phyloP scores from a whole-genome alignment of 2,888 invertebrate species.

The Platycheirus albimanus region DNA sequence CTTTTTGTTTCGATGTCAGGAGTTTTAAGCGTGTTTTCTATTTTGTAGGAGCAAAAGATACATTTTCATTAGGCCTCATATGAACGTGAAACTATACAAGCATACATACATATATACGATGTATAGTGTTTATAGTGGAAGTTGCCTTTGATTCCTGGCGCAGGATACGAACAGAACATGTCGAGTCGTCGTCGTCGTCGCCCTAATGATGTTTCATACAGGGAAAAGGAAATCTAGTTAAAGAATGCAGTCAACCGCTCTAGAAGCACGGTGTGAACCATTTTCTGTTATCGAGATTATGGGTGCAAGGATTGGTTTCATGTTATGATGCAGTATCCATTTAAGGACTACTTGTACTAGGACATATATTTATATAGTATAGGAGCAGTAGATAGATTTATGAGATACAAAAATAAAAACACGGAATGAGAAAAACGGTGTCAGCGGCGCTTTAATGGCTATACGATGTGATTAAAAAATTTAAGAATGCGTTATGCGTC shows the following conservation, averaged over 20 bases:
- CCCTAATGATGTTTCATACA: conserved; percentile 9
- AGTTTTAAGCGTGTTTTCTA: background rate
- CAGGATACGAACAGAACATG: background rate
- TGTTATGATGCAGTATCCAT: background rate
- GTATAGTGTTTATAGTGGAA: no score
- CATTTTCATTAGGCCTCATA: background rate
- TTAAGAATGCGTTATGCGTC: no score
- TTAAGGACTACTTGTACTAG: background rate
- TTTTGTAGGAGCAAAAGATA: background rate
- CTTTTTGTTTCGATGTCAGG: background rate
- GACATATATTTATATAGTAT: no score
- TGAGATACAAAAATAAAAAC: no score
- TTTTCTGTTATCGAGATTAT: background rate
- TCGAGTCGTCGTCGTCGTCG: no score
- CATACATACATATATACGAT: no score
- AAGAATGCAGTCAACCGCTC: background rate
- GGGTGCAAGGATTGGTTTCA: background rate
- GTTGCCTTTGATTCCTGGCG: background rate
- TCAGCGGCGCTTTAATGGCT: no score
- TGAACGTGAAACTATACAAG: background rate
- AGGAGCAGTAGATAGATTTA: no score
- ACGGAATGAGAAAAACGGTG: no score
- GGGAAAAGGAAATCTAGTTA: background rate
- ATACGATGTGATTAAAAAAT: no score
- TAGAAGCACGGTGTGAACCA: background rate